Percentiles rank a stretch among this genome's conserved stretches.
phyloP scores from a whole-genome alignment of 2,797 vertebrate genomes.

The Xenops minutus region DNA sequence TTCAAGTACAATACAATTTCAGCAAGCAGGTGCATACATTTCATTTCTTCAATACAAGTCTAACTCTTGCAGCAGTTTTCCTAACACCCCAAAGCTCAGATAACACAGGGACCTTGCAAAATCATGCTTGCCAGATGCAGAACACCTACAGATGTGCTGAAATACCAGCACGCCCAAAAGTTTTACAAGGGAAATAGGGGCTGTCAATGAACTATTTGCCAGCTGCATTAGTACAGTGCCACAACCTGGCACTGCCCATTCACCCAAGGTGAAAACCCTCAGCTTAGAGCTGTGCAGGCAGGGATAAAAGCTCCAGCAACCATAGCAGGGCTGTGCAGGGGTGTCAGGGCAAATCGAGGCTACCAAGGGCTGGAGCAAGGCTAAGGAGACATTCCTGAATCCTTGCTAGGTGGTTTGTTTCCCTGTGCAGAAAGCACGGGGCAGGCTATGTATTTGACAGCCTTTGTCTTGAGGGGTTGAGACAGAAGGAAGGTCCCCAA shows the following conservation, averaged over 20 bases:
- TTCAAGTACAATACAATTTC: conserved; percentile 64
- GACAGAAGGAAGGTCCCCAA: not conserved
- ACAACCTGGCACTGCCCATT: not conserved
- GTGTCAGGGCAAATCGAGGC: not conserved
- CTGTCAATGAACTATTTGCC: not conserved
- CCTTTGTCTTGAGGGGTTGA: not conserved
- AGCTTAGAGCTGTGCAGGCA: not conserved
- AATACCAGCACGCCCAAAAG: not conserved
- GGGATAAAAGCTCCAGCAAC: not conserved
- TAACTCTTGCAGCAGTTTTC: not conserved
- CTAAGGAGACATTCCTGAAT: not conserved
- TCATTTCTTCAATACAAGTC: conserved; percentile 19
- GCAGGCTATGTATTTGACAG: not conserved
- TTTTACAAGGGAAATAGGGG: not conserved
- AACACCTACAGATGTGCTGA: conserved; percentile 29
- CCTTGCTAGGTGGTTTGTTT: not conserved
- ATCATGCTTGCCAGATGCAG: not conserved
- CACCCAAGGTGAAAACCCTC: not conserved
- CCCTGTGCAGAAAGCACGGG: not conserved
- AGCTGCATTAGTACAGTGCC: not conserved
- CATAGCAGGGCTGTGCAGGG: not conserved
- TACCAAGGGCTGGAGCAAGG: not conserved
- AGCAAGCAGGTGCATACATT: conserved; percentile 61
- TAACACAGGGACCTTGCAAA: not conserved
- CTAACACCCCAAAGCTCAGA: not conserved